Evolutionary conservation across 2,797 vertebrate genomes (phyloP), one percentile per base, ranked within the genome.

Genomic region (Pyrrhura leucotis): DNA sequence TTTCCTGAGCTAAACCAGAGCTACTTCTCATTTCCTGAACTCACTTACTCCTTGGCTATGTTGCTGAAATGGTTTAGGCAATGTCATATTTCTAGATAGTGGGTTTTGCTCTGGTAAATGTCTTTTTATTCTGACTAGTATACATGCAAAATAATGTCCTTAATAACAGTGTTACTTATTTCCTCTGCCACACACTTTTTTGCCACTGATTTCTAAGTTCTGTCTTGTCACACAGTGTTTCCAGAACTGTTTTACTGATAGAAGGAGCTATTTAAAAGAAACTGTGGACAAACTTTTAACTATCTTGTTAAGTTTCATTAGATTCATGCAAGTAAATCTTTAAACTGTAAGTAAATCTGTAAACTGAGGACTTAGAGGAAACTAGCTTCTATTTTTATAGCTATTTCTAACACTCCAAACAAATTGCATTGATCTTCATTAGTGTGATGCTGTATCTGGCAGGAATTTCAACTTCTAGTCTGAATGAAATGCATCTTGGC

Each of bases 1-100:
- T 93, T 91, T 91, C 58, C 50, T 92, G 58, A 89, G 31, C 31
- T 88, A 88, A 88, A 69, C 25, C 58, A 91, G 73, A 77, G 58
- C 62, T 66, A 77, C 45, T 81, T 59, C 42, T 78, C 61, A 48
- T 78, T 78, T 95, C 79, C 88, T 78, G 59, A 72, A 84, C 59
- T 62, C 47, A 35, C 42, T 79, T 77, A 54, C 10, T 81, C 39
- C 47, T 78, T 73, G 67, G 13, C 33, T 51, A 18, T 62, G 22
- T n/a, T 76, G 66, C 42, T 61, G 29, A 89, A 95, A 89, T 33
- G 3, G 66, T 86, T 81, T 51, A 75, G 63, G 28, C 10, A 6
- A 50, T 2, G 5, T 7, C 29, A 12, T 56, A 19, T 67, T 93
- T 91, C 26, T 75, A 88, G 53, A 37, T 44, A 68, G 53, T 12